Evolutionary conservation across 2,888 invertebrate species (phyloP), one percentile per base, ranked within the genome.

Genomic region (Linhomoeus sp.): DNA sequence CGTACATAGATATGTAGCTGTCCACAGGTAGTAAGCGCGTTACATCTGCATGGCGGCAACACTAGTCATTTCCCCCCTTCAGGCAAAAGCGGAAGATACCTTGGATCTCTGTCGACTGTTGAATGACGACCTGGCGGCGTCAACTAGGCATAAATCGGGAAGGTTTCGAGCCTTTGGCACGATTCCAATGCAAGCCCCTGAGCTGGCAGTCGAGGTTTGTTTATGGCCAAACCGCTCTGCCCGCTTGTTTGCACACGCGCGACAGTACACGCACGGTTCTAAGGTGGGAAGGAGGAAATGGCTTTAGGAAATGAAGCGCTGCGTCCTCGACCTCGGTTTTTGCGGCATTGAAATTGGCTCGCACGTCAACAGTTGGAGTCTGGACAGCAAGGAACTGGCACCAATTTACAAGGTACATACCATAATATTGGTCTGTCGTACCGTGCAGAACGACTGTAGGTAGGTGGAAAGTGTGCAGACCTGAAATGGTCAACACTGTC

Each of bases 261-360:
- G 5, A 29, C 29, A 12, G 29, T 29, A 29, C 7, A 29, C 29
- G 12, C 29, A 29, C 5, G 5, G 29, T 12, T 9, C 29, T 12
- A 12, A 12, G 12, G 7, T 9, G 12, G 7, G 29, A 29, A 5
- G 12, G 5, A 5, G 7, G 12, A 29, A 9, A 5, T 5, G 29
- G 5, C 29, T 9, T 12, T 29, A 69, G 56, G 73, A 74, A 57
- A 57, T 74, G 46, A 67, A 64, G 41, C 58, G 73, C 45, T 70
- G 72, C 52, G 63, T 66, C n/a, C 44, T 47, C 3, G 63, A 67
- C 44, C 53, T 67, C 1, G 69, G 68, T 3, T 64, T 75, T 47
- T 58, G 61, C 33, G 72, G 72, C 5, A 64, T 73, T 44, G 70
- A 73, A 57, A 73, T 74, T 45, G 74, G 74, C 9, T 72, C 72